A percentile compares a stretch with the other conserved stretches of the same genome.
Evolutionary conservation across 2,888 invertebrate genomes (phyloP).

Genomic region (Polia nebulosa): DNA sequence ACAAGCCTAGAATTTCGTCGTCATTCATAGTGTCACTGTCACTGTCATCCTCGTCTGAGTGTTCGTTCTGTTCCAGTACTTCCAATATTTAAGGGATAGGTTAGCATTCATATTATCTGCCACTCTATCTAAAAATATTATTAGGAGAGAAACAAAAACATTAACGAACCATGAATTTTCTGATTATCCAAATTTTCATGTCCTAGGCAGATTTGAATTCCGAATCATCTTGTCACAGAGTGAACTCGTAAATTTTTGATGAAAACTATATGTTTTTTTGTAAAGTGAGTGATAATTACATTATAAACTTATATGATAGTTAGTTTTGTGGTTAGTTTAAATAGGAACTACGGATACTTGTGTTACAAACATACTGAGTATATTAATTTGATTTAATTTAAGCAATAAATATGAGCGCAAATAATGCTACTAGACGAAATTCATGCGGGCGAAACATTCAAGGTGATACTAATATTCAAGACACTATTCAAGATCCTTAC

Average conservation of each 20-base stretch:
- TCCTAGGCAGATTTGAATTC: slow-evolving; percentile 50
- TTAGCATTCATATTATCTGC: slow-evolving; percentile 41
- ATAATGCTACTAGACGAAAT: slow-evolving; percentile 69
- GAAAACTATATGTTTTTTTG: slow-evolving; percentile 48
- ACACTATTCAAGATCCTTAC: slow-evolving; percentile 82
- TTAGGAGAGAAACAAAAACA: slow-evolving; percentile 40
- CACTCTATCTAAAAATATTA: slow-evolving; percentile 28
- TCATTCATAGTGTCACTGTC: neutral
- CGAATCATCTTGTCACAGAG: slow-evolving; percentile 49
- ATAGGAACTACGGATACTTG: slow-evolving; percentile 31
- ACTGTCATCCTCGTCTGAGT: neutral
- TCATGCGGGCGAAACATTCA: slow-evolving; percentile 66
- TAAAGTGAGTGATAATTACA: slow-evolving; percentile 51
- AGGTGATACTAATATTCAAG: slow-evolving; percentile 74
- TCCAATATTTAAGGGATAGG: slow-evolving; percentile 1
- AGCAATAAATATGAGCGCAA: slow-evolving; percentile 74
- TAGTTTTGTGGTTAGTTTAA: slow-evolving; percentile 26
- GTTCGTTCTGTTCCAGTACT: slow-evolving; percentile 25
- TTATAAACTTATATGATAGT: slow-evolving; percentile 25
- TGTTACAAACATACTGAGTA: slow-evolving; percentile 34
- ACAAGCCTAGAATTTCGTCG: neutral
- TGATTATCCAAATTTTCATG: slow-evolving; percentile 22
- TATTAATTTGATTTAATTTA: slow-evolving; percentile 50
- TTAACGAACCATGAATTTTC: neutral
- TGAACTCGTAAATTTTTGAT: slow-evolving; percentile 40